Evolutionary conservation across 2,888 invertebrate genomes (phyloP).

Genomic region (Noctua janthe): DNA sequence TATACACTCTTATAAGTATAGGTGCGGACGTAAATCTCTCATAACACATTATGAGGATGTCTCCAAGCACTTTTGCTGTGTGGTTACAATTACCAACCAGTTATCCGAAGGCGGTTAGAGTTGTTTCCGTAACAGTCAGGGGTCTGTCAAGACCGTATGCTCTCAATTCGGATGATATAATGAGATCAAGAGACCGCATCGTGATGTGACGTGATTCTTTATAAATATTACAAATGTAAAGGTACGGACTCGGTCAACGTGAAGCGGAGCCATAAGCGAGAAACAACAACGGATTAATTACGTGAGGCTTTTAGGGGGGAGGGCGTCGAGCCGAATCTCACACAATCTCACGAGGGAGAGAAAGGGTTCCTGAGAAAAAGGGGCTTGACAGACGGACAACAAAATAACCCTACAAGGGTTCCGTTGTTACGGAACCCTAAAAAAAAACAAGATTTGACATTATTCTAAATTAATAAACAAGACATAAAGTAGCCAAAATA

Average conservation of each 20-base stretch:
- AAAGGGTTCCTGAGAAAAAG: no score
- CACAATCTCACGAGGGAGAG: no score
- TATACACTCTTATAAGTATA: not conserved
- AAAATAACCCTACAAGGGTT: no score
- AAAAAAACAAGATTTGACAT: no score
- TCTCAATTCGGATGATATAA: conserved; percentile 18
- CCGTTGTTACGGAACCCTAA: no score
- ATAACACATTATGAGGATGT: conserved; percentile 6
- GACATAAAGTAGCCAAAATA: not conserved
- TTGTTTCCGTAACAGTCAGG: conserved; percentile 3
- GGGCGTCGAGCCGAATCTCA: no score
- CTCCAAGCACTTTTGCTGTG: conserved; percentile 2
- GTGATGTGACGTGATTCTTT: conserved; percentile 5
- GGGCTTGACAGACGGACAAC: no score
- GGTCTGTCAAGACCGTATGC: not conserved
- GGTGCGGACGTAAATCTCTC: not conserved
- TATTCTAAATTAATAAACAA: not conserved
- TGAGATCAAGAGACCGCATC: conserved; percentile 26
- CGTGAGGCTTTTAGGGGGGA: no score
- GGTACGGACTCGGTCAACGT: not conserved
- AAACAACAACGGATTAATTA: no score
- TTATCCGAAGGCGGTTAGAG: not conserved
- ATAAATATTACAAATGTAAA: not conserved
- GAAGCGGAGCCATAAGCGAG: not conserved
- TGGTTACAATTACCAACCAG: conserved; percentile 11